Evolutionary conservation across 2,113 vertebrate species (phyloP), one percentile per base, ranked within the genome.

Genomic region (Chionis minor): DNA sequence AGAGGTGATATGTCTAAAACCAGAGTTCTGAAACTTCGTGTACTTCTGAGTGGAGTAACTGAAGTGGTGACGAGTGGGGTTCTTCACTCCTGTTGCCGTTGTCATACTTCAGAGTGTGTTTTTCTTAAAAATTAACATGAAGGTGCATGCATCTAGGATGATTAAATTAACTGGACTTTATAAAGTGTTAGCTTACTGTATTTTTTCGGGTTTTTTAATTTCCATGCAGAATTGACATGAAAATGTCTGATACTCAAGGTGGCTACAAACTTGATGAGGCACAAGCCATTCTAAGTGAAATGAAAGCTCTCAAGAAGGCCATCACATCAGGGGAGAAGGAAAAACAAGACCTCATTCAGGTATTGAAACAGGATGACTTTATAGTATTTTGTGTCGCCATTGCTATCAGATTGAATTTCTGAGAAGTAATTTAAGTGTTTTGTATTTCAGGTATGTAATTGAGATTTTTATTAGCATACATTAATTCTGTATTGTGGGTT

Each of bases 321-420:
- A 99, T 99, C 98, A 99, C 98, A 75, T 98, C 98, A 8, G 99
- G 99, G 56, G 99, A 99, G 96, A 99, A 99, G 97, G 99, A 99
- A 96, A 99, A 99, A 75, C 99, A 99, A 96, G 99, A 99, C 56
- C 99, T 99, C 77, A 99, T 99, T 97, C 99, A 99, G 99, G 99
- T 99, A 98, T 23, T 69, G 42, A 71, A 86, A 44, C 27, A 62
- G 28, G 28, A 33, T 87, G 38, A 71, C 30, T 94, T 88, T 7
- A 1, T 28, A 52, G 40, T 44, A 18, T 81, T 89, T 81, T 72
- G 11, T 58, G 12, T 67, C 2, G 3, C 40, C 6, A 7, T 49
- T 85, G 35, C 27, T 56, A 20, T 22, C 26, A 73, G 61, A 51
- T 15, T 56, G 30, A 56, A 44, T 71, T 92, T 91, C 51, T 91